These are phyloP conservation scores for Lepus townsendii DNA, from an alignment of 2,797 vertebrate species.

Conservation along the genomic window DNA sequence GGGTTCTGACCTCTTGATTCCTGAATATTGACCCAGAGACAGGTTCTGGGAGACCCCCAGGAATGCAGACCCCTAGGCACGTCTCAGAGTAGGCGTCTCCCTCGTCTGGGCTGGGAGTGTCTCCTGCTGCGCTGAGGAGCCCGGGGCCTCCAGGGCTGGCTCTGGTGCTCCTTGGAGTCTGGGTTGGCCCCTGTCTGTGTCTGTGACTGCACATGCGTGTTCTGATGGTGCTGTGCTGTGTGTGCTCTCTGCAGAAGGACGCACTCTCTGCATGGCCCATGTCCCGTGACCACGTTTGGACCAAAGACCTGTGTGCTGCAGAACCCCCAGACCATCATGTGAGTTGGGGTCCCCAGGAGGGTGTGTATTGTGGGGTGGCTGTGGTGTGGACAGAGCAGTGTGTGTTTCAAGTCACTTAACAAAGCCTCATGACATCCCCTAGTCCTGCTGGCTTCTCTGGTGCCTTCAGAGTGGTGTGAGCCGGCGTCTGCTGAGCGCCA, in stretches of 20 bases:
- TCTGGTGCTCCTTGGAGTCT: not conserved
- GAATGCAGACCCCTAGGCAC: not conserved
- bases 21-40: not conserved
- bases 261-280: conserved; percentile 96
- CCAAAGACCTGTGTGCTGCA: conserved; percentile 98
- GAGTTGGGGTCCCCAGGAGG: conserved; percentile 85
- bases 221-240: not conserved
- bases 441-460: too few species aligned
- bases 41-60: too few species aligned
- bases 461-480: too few species aligned
- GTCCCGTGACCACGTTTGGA: conserved; percentile 98
- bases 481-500: accelerated
- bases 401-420: too few species aligned
- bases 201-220: not conserved
- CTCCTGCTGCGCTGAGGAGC: too few species aligned
- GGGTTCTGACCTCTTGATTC: too few species aligned
- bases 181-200: accelerated
- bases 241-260: conserved; percentile 90
- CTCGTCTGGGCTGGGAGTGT: not conserved
- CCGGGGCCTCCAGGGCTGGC: too few species aligned
- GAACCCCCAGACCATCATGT: conserved; percentile 97
- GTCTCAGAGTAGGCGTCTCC: not conserved
- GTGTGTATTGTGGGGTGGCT: accelerated
- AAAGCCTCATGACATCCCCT: too few species aligned
- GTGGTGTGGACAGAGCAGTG: too few species aligned